Conservation (phyloP, 2,888 invertebrate species). For the Tachina fera region DNA sequence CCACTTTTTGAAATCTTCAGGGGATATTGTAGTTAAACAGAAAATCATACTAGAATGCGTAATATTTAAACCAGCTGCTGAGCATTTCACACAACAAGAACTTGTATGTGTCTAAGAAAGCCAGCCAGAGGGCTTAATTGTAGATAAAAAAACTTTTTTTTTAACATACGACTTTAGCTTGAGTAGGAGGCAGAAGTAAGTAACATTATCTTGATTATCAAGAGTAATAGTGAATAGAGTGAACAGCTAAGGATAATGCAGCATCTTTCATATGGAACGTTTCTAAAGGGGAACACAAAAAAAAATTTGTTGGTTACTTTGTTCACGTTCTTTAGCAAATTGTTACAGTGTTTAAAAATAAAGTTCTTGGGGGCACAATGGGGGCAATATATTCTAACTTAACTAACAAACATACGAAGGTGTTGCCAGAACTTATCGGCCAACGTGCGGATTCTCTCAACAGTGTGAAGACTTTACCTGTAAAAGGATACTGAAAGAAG, state of each 20-base stretch:
- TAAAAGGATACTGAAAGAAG: neutral
- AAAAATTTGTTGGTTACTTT: conserved; percentile 4
- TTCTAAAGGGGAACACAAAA: neutral
- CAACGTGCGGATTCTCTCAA: too few relatives aligned
- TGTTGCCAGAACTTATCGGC: neutral
- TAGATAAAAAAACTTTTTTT: conserved; percentile 48
- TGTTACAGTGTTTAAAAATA: conserved; percentile 7
- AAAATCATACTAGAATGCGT: conserved; percentile 42
- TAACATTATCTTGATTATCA: conserved; percentile 21
- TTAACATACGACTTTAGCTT: conserved; percentile 19
- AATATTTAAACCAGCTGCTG: conserved; percentile 21
- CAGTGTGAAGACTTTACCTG: neutral
- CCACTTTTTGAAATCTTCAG: conserved; percentile 40
- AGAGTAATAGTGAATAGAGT: conserved; percentile 25
- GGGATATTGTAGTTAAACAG: conserved; percentile 49
- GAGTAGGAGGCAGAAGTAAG: conserved; percentile 3
- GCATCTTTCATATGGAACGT: conserved; percentile 28
- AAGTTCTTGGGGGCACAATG: conserved; percentile 32
- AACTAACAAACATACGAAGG: neutral
- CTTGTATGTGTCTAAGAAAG: neutral
- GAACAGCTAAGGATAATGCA: conserved; percentile 20
- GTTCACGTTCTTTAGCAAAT: conserved; percentile 11
- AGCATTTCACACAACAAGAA: neutral
- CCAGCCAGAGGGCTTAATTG: conserved; percentile 53
- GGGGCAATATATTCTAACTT: conserved; percentile 1